Conservation (phyloP, 2,888 invertebrate species). For the Corbicula japonica region DNA sequence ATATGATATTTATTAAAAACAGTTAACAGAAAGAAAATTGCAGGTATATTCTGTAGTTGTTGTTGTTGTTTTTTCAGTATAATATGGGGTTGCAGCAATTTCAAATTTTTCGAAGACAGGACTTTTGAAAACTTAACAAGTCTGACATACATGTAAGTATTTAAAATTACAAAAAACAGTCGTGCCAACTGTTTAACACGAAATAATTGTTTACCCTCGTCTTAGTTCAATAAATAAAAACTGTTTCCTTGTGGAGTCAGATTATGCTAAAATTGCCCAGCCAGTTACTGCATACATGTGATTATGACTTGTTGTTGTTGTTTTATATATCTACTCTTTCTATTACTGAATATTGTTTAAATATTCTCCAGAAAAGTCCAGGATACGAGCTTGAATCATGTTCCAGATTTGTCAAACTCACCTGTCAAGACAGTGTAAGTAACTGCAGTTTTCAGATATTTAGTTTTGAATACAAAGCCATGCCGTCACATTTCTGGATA, state of each 20-base stretch:
- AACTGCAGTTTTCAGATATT: not conserved
- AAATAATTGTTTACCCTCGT: too few species aligned
- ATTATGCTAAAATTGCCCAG: too few species aligned
- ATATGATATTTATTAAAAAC: too few species aligned
- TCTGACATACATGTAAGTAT: constrained; percentile 16
- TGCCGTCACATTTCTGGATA: too few species aligned
- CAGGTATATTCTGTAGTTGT: not conserved
- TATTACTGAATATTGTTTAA: not conserved
- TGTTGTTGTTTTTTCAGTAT: constrained; percentile 40
- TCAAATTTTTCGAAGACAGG: constrained; percentile 62
- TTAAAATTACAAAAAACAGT: not conserved
- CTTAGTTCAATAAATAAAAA: too few species aligned
- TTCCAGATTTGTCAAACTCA: constrained; percentile 55
- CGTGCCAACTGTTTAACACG: too few species aligned
- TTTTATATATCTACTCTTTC: too few species aligned
- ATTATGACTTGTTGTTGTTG: too few species aligned
- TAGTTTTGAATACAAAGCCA: not conserved
- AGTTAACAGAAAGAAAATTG: too few species aligned
- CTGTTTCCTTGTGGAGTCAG: too few species aligned
- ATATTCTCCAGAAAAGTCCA: constrained; percentile 49
- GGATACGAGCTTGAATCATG: constrained; percentile 47
- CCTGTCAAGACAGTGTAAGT: constrained; percentile 53
- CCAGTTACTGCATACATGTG: too few species aligned
- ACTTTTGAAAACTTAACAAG: constrained; percentile 71
- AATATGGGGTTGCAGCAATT: constrained; percentile 44